Percentiles rank a stretch among this genome's conserved stretches.
phyloP scores from a whole-genome alignment of 2,113 vertebrate genomes.

The Gallinago undulata region DNA sequence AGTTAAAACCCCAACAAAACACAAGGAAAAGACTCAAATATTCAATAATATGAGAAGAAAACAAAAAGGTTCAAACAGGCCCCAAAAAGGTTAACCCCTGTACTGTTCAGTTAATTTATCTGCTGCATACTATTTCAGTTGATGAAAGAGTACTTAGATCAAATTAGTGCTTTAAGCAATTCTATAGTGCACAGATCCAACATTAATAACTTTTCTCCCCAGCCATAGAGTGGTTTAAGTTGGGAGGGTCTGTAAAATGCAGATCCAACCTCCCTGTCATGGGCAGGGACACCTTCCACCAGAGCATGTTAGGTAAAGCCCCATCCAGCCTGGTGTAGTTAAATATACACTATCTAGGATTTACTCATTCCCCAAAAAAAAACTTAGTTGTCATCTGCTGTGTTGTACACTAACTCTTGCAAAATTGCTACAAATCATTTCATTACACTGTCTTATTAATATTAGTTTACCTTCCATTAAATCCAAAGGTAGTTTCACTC shows the following conservation, averaged over 20 bases:
- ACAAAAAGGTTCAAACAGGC: background rate
- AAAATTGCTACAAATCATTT: background rate
- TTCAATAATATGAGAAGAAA: background rate
- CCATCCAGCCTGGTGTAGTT: background rate
- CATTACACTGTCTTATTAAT: background rate
- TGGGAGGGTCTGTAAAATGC: background rate
- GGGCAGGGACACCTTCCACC: background rate
- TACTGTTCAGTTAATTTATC: background rate
- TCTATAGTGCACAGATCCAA: background rate
- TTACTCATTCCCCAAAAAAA: background rate
- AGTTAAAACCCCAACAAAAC: background rate
- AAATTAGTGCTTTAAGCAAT: background rate
- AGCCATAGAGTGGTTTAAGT: background rate
- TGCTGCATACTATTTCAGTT: background rate
- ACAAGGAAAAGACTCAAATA: background rate
- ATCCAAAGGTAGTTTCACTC: background rate
- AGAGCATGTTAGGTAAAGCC: background rate
- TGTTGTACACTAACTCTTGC: background rate
- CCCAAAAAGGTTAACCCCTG: background rate
- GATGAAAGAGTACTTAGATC: background rate
- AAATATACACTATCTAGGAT: background rate
- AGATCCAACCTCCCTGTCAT: background rate
- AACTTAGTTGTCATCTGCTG: background rate
- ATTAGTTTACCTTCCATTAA: background rate
- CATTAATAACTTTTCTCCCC: background rate